These are phyloP conservation scores for Monochamus alternatus DNA, from an alignment of 2,888 invertebrate genomes.

Conservation along the genomic window DNA sequence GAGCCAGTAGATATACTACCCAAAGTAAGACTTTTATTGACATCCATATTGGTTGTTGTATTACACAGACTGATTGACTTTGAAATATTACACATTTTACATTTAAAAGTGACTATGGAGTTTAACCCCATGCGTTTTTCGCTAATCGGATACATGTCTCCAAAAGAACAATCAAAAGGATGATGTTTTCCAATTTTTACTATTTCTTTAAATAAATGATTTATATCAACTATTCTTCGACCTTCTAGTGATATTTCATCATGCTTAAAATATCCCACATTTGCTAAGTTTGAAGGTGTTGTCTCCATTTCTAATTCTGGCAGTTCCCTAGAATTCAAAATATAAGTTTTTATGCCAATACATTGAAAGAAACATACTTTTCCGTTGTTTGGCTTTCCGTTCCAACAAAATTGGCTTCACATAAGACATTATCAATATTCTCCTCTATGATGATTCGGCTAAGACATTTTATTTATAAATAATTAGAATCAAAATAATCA, in stretches of 20 bases:
- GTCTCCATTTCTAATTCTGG: too few species aligned
- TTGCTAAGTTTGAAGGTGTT: too few species aligned
- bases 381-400: too few species aligned
- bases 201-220: not conserved
- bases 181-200: not conserved
- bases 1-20: conserved; percentile 29
- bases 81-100: not conserved
- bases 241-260: not conserved
- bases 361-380: too few species aligned
- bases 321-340: too few species aligned
- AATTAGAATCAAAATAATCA: too few species aligned
- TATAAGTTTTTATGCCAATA: too few species aligned
- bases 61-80: not conserved
- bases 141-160: not conserved
- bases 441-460: too few species aligned
- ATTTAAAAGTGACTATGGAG: not conserved
- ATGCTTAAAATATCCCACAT: too few species aligned
- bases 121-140: not conserved
- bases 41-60: not conserved
- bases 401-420: too few species aligned
- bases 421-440: too few species aligned
- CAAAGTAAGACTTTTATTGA: conserved; percentile 20
- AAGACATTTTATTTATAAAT: too few species aligned
- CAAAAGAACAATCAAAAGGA: not conserved
- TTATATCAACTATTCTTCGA: not conserved